A percentile compares a stretch with the other conserved stretches of the same genome.
phyloP scores from a whole-genome alignment of 2,797 vertebrate genomes.

The Okamejei kenojei region DNA sequence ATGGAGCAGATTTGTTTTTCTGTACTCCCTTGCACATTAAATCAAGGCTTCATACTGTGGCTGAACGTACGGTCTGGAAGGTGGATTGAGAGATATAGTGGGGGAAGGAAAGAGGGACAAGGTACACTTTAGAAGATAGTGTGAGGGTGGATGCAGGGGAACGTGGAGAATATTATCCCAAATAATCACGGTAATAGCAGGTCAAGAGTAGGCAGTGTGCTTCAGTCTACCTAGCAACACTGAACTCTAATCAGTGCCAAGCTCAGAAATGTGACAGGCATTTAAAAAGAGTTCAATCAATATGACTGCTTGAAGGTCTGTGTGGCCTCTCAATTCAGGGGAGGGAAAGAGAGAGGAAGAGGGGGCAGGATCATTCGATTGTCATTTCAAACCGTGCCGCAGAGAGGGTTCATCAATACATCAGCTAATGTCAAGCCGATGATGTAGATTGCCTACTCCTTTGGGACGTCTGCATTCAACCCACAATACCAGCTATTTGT shows the following conservation, averaged over 20 bases:
- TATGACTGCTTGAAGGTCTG: background rate
- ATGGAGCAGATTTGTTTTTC: background rate
- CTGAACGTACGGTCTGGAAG: background rate
- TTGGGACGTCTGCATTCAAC: background rate
- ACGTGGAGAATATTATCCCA: background rate
- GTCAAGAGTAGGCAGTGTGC: background rate
- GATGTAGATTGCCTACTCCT: background rate
- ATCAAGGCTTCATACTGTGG: background rate
- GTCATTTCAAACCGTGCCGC: background rate
- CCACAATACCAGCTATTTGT: background rate
- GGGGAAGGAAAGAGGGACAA: too few relatives aligned
- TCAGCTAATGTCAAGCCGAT: constrained; percentile 18
- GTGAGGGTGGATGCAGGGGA: too few relatives aligned
- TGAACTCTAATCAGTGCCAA: background rate
- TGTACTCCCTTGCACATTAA: background rate
- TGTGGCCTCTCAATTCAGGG: background rate
- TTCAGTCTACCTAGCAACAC: background rate
- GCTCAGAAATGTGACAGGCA: background rate
- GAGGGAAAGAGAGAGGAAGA: background rate
- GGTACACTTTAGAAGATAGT: background rate
- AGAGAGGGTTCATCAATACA: constrained; percentile 25
- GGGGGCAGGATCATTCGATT: background rate
- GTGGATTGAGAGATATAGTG: too few relatives aligned
- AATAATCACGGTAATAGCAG: background rate
- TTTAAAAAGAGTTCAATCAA: constrained; percentile 25